Evolutionary conservation across 2,113 vertebrate genomes (phyloP), one percentile per base, ranked within the genome.

Genomic region (Phylloscopus whistleri): DNA sequence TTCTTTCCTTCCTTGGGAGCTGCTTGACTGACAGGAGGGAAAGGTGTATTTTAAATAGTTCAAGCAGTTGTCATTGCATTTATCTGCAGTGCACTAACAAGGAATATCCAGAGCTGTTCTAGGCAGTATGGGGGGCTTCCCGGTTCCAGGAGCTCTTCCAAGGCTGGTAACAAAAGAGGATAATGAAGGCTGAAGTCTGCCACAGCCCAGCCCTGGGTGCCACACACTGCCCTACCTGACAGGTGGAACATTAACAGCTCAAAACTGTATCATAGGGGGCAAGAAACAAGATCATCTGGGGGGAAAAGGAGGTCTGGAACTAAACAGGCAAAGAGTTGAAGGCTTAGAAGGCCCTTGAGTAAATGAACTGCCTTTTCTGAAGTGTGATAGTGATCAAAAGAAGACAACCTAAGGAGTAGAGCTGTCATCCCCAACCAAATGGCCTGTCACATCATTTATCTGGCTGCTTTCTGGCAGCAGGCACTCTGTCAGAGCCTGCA

Each of bases 391-490:
- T 85, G 78, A 92, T 59, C 90, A 69, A 53, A 87, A 46, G 72
- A 49, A 51, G 84, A 80, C 68, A 93, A 78, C 60, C 64, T 4
- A 72, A 95, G 91, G 91, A 90, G 60, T 33, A 49, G 81, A 67
- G 37, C 52, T 87, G 74, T 80, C 4, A 3, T 89, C 70, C 84
- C 67, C 84, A 60, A 39, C 46, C 90, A 81, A 91, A 87, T 53
- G 88, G 86, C 74, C 78, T 91, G 87, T 86, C 90, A 79, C 87
- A 68, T 87, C 46, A 37, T 87, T 89, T 92, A 72, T 85, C 52
- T 84, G 69, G 69, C 85, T 70, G 91, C 74, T 75, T 43, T 43
- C 84, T 89, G 93, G 79, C 92, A 94, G 90, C 92, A 95, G 92
- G 86, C 75, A 31, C 68, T 87, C 70, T 83, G 81, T 79, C 91